Percentiles rank a stretch among this genome's conserved stretches.
These are phyloP conservation scores for Cydia splendana DNA, from an alignment of 1,140 invertebrate genomes.

Conservation along the genomic window DNA sequence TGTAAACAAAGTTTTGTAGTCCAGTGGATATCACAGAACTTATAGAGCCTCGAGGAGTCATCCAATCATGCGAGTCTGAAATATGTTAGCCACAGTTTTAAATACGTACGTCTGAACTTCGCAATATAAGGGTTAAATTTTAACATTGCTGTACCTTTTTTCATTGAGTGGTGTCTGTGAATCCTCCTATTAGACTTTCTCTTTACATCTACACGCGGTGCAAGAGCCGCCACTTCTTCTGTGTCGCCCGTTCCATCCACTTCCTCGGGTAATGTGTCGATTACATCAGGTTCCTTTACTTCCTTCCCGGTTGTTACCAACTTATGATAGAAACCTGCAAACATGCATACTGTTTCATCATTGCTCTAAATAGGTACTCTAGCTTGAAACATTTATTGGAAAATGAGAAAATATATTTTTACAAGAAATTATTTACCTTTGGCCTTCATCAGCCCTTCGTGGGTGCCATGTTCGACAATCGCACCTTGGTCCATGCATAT, in stretches of 20 bases:
- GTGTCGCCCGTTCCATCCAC: conserved; percentile 39
- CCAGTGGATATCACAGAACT: conserved; percentile 68
- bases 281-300: conserved; percentile 59
- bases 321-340: conserved; percentile 65
- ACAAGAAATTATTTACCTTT: conserved; percentile 68
- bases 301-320: conserved; percentile 69
- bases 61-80: conserved; percentile 70
- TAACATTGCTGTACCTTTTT: conserved; percentile 54
- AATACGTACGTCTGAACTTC: neutral
- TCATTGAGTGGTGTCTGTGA: conserved; percentile 62
- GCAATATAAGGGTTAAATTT: neutral
- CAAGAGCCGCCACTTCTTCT: conserved; percentile 41
- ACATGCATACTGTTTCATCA: neutral
- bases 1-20: conserved; percentile 64
- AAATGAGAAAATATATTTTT: neutral
- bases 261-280: conserved; percentile 65
- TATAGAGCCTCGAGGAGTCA: conserved; percentile 70
- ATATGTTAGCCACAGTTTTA: conserved; percentile 4
- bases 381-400: neutral
- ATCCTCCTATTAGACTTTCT: conserved; percentile 59
- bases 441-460: conserved; percentile 85
- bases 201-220: conserved; percentile 56
- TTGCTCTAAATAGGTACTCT: neutral
- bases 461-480: conserved; percentile 86
- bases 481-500: conserved; percentile 83